Percentiles rank a stretch among this genome's conserved stretches.
Evolutionary conservation across 2,113 vertebrate species (phyloP).

Genomic region (Gymnorhina tibicen): DNA sequence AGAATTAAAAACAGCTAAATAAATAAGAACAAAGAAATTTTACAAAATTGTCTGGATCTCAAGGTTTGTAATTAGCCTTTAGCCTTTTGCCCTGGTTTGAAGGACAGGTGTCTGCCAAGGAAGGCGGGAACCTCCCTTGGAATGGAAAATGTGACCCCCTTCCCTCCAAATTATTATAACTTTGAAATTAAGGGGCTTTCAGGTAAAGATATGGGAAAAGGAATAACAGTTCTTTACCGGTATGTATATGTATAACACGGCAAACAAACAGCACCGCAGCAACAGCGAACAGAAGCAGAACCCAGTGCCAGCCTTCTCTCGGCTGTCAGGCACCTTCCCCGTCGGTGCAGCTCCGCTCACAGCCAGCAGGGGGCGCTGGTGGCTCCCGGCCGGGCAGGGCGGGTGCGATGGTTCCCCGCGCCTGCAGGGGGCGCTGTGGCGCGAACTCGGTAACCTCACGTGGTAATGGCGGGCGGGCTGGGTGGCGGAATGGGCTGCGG

Average conservation of each 20-base stretch:
- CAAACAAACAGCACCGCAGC: neutral
- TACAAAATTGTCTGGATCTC: neutral
- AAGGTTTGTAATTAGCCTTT: neutral
- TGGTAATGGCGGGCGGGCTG: too few species aligned
- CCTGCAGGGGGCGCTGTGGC: too few species aligned
- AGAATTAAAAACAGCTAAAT: conserved; percentile 47
- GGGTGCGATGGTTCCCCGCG: too few species aligned
- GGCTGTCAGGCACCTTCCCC: neutral
- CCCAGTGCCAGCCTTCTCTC: too few species aligned
- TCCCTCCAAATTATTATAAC: neutral
- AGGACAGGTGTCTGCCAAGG: neutral
- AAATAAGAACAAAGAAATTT: conserved; percentile 48
- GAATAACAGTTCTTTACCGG: neutral
- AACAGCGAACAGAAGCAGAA: neutral
- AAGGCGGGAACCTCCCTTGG: neutral
- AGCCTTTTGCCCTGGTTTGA: neutral
- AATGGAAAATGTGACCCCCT: neutral
- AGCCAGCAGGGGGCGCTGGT: too few species aligned
- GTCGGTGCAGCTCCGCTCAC: too few species aligned
- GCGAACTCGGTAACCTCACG: too few species aligned
- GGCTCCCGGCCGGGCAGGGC: too few species aligned
- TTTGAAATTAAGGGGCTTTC: fast-evolving
- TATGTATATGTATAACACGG: too few species aligned
- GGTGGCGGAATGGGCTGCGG: too few species aligned
- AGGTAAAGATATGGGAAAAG: neutral